These are phyloP conservation scores for Campylorhamphus procurvoides DNA, from an alignment of 2,113 vertebrate genomes.

Conservation along the genomic window DNA sequence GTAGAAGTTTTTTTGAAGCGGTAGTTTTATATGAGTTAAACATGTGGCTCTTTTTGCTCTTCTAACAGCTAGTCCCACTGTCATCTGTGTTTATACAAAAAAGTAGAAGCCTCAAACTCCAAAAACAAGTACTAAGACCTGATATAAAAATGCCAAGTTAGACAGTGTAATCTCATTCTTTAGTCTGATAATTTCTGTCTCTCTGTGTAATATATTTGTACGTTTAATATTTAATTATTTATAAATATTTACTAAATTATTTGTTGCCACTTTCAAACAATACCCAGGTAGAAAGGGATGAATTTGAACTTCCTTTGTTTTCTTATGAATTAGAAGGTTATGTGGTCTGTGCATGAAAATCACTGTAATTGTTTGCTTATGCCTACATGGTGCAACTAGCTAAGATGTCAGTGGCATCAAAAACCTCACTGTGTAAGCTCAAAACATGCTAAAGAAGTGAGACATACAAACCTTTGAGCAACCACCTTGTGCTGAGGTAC, in stretches of 20 bases:
- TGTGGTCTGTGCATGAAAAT: not conserved
- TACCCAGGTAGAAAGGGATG: not conserved
- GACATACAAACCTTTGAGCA: not conserved
- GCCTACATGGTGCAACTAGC: fast-evolving
- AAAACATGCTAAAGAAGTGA: not conserved
- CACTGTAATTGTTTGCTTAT: not conserved
- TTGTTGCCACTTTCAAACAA: not conserved
- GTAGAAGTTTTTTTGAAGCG: not conserved
- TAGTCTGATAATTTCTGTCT: not conserved
- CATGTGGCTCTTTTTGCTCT: fast-evolving
- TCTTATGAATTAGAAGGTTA: not conserved
- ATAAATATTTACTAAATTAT: not conserved
- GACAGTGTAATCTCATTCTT: not conserved
- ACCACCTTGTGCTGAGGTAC: not conserved
- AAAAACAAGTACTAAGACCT: not conserved
- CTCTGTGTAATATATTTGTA: not conserved
- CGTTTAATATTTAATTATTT: too few relatives aligned
- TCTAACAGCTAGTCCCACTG: not conserved
- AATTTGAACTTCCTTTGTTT: not conserved
- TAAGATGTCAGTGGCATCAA: not conserved
- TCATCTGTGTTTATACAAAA: not conserved
- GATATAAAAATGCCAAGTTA: not conserved
- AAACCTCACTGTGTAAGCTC: not conserved
- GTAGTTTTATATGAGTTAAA: not conserved
- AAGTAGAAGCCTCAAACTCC: not conserved